Conservation (phyloP, 2,888 invertebrate species). For the Zaprionus bogoriensis region DNA sequence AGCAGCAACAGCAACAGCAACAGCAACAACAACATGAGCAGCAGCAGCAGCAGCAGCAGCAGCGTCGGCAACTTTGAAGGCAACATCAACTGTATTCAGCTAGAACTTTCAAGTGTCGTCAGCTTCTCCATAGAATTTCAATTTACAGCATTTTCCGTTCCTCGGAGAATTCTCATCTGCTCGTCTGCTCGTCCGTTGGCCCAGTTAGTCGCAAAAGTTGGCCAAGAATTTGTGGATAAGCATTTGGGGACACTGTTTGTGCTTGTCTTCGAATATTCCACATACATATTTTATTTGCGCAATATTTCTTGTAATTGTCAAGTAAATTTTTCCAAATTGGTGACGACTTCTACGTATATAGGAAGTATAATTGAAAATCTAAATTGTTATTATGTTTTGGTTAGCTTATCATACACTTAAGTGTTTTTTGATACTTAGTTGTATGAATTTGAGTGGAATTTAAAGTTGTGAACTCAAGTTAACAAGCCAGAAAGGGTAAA, state of each 20-base stretch:
- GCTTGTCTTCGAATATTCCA: background rate
- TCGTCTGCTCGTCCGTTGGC: slow-evolving; percentile 3
- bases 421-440: background rate
- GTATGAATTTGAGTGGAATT: background rate
- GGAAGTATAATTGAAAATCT: background rate
- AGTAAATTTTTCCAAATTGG: background rate
- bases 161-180: background rate
- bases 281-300: background rate
- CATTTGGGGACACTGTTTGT: background rate
- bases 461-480: background rate
- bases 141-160: slow-evolving; percentile 14
- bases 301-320: slow-evolving; percentile 3
- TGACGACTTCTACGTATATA: background rate
- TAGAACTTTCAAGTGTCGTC: slow-evolving; percentile 26
- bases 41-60: slow-evolving; percentile 6
- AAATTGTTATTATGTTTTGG: background rate
- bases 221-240: background rate
- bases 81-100: slow-evolving; percentile 13
- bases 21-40: slow-evolving; percentile 6
- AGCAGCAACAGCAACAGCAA: slow-evolving; percentile 3
- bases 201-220: slow-evolving; percentile 3
- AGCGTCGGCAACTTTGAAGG: no score
- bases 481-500: background rate
- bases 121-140: slow-evolving; percentile 36
- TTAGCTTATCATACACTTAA: background rate